These are phyloP conservation scores for Zeus faber DNA, from an alignment of 2,113 vertebrate species.

Conservation along the genomic window DNA sequence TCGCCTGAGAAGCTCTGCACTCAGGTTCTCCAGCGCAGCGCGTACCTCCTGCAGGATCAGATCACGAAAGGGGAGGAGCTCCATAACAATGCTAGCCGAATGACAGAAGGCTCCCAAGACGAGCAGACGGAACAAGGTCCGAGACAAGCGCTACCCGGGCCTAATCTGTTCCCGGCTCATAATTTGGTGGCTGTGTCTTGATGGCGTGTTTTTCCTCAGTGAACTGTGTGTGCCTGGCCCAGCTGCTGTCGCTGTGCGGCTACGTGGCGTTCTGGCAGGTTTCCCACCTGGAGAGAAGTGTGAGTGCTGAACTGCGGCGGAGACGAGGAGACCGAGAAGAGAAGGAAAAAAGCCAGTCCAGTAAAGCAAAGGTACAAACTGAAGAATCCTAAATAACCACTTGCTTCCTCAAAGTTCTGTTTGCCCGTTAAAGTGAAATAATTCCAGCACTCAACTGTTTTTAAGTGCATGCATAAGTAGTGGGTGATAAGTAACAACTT, in stretches of 20 bases:
- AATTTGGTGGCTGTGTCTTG: slow-evolving; percentile 22
- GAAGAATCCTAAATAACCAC: no score
- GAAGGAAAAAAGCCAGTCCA: slow-evolving; percentile 65
- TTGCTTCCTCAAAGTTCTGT: no score
- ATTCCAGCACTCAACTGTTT: no score
- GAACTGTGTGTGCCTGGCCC: slow-evolving; percentile 78
- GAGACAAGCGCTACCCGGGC: background rate
- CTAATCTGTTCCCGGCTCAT: background rate
- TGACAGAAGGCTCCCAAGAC: slow-evolving; percentile 53
- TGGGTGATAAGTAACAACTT: background rate
- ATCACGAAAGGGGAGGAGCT: slow-evolving; percentile 44
- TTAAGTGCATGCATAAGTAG: background rate
- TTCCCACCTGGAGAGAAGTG: slow-evolving; percentile 84
- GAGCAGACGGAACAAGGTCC: slow-evolving; percentile 65
- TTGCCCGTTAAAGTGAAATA: no score
- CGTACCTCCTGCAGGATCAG: slow-evolving; percentile 67
- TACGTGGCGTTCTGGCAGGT: slow-evolving; percentile 92
- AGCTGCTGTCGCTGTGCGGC: slow-evolving; percentile 88
- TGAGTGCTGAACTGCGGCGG: slow-evolving; percentile 86
- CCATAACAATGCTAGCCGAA: slow-evolving; percentile 45
- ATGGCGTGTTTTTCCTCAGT: slow-evolving; percentile 56
- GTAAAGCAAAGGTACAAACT: slow-evolving; percentile 67
- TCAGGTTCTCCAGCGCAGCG: slow-evolving; percentile 78
- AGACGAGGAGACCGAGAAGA: slow-evolving; percentile 83
- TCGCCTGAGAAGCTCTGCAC: slow-evolving; percentile 87